Conservation (phyloP, 2,888 invertebrate species). For the Hypercompe scribonia region DNA sequence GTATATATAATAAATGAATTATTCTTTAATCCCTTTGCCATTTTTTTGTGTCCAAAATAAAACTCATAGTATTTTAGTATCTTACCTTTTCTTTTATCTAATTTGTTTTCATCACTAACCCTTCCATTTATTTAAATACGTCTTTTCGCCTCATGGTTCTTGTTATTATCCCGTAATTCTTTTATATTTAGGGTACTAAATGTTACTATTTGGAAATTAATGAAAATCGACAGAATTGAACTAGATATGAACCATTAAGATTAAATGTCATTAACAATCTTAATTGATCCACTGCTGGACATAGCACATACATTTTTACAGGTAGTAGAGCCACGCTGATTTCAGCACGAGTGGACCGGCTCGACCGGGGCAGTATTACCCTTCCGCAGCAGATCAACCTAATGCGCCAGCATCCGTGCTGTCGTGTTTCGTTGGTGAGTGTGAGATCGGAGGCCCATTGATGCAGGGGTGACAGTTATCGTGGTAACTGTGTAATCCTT, state of each 20-base stretch:
- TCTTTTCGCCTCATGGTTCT: not conserved
- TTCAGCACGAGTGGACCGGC: too few species aligned
- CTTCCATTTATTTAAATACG: slow-evolving; percentile 8
- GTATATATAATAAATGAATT: not conserved
- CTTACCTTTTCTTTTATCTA: slow-evolving; percentile 12
- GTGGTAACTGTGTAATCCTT: too few species aligned
- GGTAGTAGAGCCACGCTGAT: too few species aligned
- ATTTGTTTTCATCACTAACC: slow-evolving; percentile 4
- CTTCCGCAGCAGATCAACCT: too few species aligned
- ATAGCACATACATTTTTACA: too few species aligned
- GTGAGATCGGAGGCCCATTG: too few species aligned
- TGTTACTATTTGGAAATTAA: not conserved
- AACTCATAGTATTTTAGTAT: slow-evolving; percentile 8
- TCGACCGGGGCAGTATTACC: too few species aligned
- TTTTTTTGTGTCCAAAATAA: not conserved
- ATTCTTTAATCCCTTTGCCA: not conserved
- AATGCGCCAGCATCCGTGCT: too few species aligned
- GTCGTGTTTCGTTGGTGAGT: too few species aligned
- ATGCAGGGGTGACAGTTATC: too few species aligned
- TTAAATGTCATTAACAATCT: not conserved
- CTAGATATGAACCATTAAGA: not conserved
- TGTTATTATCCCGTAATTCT: not conserved
- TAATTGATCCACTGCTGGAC: too few species aligned
- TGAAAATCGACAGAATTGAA: not conserved
- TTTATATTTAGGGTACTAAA: not conserved